Percentiles rank a stretch among this genome's conserved stretches.
Evolutionary conservation across 2,888 invertebrate genomes (phyloP).

Genomic region (Brachypalpus laphriformis): DNA sequence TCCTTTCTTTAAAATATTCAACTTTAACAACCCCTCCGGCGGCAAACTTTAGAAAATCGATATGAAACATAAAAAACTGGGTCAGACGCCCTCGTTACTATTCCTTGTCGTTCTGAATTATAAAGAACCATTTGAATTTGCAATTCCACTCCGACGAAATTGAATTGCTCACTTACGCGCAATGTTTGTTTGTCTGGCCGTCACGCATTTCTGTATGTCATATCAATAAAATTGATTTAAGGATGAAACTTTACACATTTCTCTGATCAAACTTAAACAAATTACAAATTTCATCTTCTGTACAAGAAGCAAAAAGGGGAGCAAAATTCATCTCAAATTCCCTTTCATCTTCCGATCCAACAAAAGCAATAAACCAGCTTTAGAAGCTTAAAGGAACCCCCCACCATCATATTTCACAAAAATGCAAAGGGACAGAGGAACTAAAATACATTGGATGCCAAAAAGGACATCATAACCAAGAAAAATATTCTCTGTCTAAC

Average conservation of each 20-base stretch:
- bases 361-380: slow-evolving; percentile 28
- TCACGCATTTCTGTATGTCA: background rate
- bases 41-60: slow-evolving; percentile 9
- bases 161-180: slow-evolving; percentile 40
- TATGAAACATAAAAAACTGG: slow-evolving; percentile 32
- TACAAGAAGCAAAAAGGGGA: background rate
- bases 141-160: slow-evolving; percentile 51
- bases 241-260: slow-evolving; percentile 15
- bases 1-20: background rate
- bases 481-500: slow-evolving; percentile 33
- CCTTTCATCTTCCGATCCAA: slow-evolving; percentile 38
- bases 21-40: background rate
- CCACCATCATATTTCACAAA: background rate
- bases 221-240: slow-evolving; percentile 49
- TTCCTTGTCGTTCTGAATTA: slow-evolving; percentile 41
- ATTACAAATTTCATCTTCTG: background rate
- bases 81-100: slow-evolving; percentile 47
- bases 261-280: slow-evolving; percentile 27
- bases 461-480: slow-evolving; percentile 51
- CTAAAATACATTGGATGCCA: too few relatives aligned
- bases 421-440: background rate
- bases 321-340: slow-evolving; percentile 11
- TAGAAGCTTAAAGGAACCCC: slow-evolving; percentile 9
- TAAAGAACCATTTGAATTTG: slow-evolving; percentile 47
- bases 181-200: slow-evolving; percentile 28